A percentile compares a stretch with the other conserved stretches of the same genome.
Conservation (phyloP, 2,113 vertebrate genomes). For the Brachirus orientalis region DNA sequence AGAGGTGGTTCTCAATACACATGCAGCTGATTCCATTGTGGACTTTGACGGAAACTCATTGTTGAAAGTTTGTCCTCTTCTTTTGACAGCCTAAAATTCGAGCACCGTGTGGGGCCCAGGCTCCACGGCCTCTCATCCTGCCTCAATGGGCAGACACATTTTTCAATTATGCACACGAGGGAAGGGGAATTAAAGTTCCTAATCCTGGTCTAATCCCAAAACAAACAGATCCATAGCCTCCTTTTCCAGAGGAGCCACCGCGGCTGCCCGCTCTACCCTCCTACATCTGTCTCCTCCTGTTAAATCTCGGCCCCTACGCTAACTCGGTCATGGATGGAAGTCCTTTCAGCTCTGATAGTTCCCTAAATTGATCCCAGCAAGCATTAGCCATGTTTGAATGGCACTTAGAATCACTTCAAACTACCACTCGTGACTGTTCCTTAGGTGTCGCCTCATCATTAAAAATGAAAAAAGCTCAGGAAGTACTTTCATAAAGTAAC, state of each 20-base stretch:
- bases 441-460: conserved; percentile 12
- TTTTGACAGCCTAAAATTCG: conserved; percentile 21
- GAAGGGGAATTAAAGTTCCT: conserved; percentile 72
- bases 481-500: conserved; percentile 10
- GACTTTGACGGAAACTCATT: conserved; percentile 37
- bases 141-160: conserved; percentile 62
- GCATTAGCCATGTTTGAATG: conserved; percentile 42
- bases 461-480: conserved; percentile 23
- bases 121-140: conserved; percentile 37
- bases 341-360: conserved; percentile 49
- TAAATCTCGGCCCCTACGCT: conserved; percentile 44
- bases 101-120: conserved; percentile 34
- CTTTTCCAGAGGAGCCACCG: conserved; percentile 55
- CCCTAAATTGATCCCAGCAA: conserved; percentile 49
- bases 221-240: conserved; percentile 78
- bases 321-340: conserved; percentile 40
- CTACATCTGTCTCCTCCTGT: conserved; percentile 30
- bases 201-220: conserved; percentile 77
- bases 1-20: too few species aligned
- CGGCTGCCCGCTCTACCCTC: conserved; percentile 13
- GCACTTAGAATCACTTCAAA: conserved; percentile 37
- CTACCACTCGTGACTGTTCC: conserved; percentile 5
- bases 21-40: conserved; percentile 32
- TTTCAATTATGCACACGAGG: conserved; percentile 79
- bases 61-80: conserved; percentile 45